These are phyloP conservation scores for Cyclophora punctaria DNA, from an alignment of 2,888 invertebrate species.

Conservation along the genomic window DNA sequence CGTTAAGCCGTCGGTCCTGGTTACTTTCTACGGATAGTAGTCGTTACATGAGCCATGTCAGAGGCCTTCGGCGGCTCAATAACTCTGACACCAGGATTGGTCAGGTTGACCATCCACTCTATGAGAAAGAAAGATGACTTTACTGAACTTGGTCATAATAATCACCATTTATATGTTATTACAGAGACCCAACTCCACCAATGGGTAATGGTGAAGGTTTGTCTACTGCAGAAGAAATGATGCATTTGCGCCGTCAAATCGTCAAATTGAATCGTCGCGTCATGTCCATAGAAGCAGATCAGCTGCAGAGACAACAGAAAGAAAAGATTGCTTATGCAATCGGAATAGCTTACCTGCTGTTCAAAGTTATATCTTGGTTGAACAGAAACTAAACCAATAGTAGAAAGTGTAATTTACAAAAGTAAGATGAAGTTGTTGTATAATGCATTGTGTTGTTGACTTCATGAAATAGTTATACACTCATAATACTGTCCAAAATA, in stretches of 20 bases:
- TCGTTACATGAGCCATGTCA: no score
- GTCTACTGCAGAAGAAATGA: constrained; percentile 84
- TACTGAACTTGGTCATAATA: constrained; percentile 2
- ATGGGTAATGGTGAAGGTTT: constrained; percentile 78
- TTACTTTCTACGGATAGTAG: no score
- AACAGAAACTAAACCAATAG: constrained; percentile 57
- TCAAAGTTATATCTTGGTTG: constrained; percentile 91
- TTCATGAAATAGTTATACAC: constrained; percentile 36
- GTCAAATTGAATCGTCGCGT: constrained; percentile 91
- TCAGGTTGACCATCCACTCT: no score
- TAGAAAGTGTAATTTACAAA: constrained; percentile 36
- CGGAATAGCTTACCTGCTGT: constrained; percentile 88
- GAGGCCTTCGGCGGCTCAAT: no score
- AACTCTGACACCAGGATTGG: no score
- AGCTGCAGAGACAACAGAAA: constrained; percentile 86
- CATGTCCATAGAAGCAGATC: constrained; percentile 90
- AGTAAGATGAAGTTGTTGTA: constrained; percentile 54
- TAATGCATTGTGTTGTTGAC: constrained; percentile 42
- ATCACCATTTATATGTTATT: constrained; percentile 16
- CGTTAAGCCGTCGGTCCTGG: no score
- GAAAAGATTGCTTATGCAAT: constrained; percentile 90
- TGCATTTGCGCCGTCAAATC: constrained; percentile 88
- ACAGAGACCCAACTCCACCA: constrained; percentile 81
- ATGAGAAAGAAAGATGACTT: no score
- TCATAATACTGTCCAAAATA: constrained; percentile 23